Evolutionary conservation across 92 coral and sea anemone species (phyloP).

Genomic region (Phenganax subtilis): DNA sequence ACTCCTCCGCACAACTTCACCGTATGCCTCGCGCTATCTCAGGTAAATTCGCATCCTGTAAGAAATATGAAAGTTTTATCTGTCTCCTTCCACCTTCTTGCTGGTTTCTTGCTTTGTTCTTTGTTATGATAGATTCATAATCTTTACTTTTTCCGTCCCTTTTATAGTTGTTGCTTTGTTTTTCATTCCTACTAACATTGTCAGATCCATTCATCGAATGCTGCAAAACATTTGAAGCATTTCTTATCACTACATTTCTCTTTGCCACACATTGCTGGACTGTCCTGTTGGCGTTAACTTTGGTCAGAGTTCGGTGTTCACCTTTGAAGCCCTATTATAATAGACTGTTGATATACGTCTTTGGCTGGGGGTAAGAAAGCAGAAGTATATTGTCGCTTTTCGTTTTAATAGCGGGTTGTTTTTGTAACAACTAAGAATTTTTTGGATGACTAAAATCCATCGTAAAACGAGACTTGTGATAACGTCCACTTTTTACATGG

Average conservation of each 20-base stretch:
- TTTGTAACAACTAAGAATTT: neutral
- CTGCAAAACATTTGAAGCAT: constrained; percentile 7
- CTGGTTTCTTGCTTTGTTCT: neutral
- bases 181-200: constrained; percentile 31
- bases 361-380: constrained; percentile 71
- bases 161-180: constrained; percentile 33
- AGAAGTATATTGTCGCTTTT: neutral
- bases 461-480: too few species aligned
- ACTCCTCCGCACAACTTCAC: constrained; percentile 69
- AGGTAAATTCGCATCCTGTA: constrained; percentile 7
- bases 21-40: constrained; percentile 57
- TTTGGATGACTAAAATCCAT: neutral
- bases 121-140: neutral
- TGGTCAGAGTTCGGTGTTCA: constrained; percentile 66
- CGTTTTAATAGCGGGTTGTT: neutral
- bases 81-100: too few species aligned
- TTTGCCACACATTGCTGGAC: constrained; percentile 76
- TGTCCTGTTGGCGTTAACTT: constrained; percentile 62
- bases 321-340: constrained; percentile 30
- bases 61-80: neutral
- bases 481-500: too few species aligned
- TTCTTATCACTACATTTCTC: constrained; percentile 44
- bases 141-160: neutral
- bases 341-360: constrained; percentile 48
- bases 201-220: constrained; percentile 3